Base-by-base conservation (phyloP, 2,888 invertebrate genomes). In the Spatulosminthurus flaviceps region DNA sequence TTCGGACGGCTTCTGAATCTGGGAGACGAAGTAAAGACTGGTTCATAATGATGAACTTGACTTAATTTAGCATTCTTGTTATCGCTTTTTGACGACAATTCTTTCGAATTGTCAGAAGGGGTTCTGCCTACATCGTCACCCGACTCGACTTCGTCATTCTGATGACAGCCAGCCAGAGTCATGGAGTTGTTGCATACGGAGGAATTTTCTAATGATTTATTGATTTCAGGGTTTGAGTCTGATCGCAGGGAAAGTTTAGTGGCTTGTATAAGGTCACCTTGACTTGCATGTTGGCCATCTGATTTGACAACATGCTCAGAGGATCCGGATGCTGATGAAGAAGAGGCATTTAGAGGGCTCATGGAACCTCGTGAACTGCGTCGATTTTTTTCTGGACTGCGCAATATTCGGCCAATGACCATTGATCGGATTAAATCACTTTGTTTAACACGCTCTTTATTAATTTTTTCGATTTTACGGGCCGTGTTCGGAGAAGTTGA, bases 341-440 rank as follows among this genome's bases (percentile, higher is more conserved):
- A 82, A 4, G 81, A 82, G 0, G 81, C 79, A 26, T 67, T 60
- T 0, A 84, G 69, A 9, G 82, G 83, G 69, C 82, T 83, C 72
- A 84, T 69, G 13, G 83, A 83, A 0, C 84, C 85, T 26, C 82
- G 77, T 5, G 84, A 83, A n/a, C 82, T 82, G 0, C 92, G 89
- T 79, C 90, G 90, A 91, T 91, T 16, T 91, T 88, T 78, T 90
- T 90, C 85, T 90, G 91, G 84, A 91, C 91, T 82, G 19, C 80
- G 73, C 29, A 83, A 85, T 94, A 89, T 87, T 93, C 92, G 86
- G 93, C 94, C 85, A 90, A 95, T 91, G 75, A 95, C 93, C 88
- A 95, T 89, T 87, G 95, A 92, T 86, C 95, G 92, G 70, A 95
- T 93, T 29, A 95, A 89, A 87, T 92, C 93, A 83, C 94, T 95